phyloP scores from a whole-genome alignment of 37 sponge, comb jelly and placozoan species.

The Amphimedon queenslandica region DNA sequence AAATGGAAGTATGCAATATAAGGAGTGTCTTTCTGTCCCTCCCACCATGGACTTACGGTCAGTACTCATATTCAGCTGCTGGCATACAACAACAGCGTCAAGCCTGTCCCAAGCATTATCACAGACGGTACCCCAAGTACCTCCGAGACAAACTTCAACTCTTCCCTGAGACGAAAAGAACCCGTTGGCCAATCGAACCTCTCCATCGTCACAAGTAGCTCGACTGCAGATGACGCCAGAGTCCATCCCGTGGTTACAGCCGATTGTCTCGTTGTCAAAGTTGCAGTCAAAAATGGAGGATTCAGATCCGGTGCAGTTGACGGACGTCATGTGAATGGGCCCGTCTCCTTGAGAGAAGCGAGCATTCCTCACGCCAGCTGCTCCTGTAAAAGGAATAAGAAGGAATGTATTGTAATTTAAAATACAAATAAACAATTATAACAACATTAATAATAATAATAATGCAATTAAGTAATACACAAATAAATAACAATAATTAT shows the following conservation, averaged over 20 bases:
- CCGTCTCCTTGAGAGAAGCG: conserved; percentile 10
- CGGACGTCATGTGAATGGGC: conserved; percentile 15
- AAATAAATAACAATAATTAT: background rate
- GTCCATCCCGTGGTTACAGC: conserved; percentile 51
- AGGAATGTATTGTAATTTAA: background rate
- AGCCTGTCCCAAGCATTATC: background rate
- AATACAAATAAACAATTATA: background rate
- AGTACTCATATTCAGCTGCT: conserved; percentile 1
- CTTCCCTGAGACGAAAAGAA: background rate
- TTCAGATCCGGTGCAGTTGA: conserved; percentile 33
- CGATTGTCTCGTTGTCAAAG: background rate
- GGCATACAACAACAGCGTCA: background rate
- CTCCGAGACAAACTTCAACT: conserved; percentile 15
- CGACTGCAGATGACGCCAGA: conserved; percentile 28
- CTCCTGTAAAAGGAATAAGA: conserved; percentile 3
- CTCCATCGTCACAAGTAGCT: conserved; percentile 9
- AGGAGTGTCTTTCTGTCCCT: too few species aligned
- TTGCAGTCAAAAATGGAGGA: conserved; percentile 14
- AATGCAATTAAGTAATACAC: background rate
- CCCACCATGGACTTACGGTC: too few species aligned
- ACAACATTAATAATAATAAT: too few species aligned
- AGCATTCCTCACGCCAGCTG: background rate
- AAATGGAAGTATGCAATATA: too few species aligned
- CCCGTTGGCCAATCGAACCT: conserved; percentile 10
- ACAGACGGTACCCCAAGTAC: conserved; percentile 22